phyloP scores from a whole-genome alignment of 2,888 invertebrate species.

The Drosophila subsilvestris region DNA sequence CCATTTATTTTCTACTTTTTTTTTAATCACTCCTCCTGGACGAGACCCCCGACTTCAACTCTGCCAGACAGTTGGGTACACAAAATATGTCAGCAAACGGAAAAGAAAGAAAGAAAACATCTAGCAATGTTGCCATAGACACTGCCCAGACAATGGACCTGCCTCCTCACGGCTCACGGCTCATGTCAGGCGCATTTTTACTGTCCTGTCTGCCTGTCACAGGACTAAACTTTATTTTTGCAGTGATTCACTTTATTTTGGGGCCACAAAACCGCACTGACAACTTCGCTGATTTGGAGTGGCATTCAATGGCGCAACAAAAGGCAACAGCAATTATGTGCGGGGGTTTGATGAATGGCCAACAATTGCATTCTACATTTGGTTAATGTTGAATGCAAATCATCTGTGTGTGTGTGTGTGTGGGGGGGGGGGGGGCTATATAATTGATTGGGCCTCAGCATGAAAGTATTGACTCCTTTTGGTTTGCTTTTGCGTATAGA shows the following conservation, averaged over 20 bases:
- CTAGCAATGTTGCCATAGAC: slow-evolving; percentile 55
- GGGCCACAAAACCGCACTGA: slow-evolving; percentile 23
- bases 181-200: slow-evolving; percentile 53
- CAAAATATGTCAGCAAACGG: slow-evolving; percentile 52
- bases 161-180: background rate
- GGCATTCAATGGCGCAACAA: slow-evolving; percentile 18
- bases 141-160: slow-evolving; percentile 60
- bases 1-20: slow-evolving; percentile 30
- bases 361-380: slow-evolving; percentile 60
- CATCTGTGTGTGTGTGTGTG: slow-evolving; percentile 9
- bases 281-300: slow-evolving; percentile 27
- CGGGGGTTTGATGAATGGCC: slow-evolving; percentile 41
- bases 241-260: slow-evolving; percentile 36
- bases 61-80: slow-evolving; percentile 45
- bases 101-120: slow-evolving; percentile 40
- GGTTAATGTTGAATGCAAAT: slow-evolving; percentile 50
- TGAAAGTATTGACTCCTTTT: slow-evolving; percentile 35
- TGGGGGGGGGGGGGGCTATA: background rate
- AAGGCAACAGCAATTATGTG: slow-evolving; percentile 48
- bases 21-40: slow-evolving; percentile 58
- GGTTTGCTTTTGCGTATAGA: slow-evolving; percentile 29
- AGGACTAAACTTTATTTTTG: slow-evolving; percentile 27
- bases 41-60: slow-evolving; percentile 8
- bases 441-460: slow-evolving; percentile 26
- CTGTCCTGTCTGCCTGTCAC: slow-evolving; percentile 38